Evolutionary conservation across 1,140 invertebrate species (phyloP).

Genomic region (Antheraea pernyi): DNA sequence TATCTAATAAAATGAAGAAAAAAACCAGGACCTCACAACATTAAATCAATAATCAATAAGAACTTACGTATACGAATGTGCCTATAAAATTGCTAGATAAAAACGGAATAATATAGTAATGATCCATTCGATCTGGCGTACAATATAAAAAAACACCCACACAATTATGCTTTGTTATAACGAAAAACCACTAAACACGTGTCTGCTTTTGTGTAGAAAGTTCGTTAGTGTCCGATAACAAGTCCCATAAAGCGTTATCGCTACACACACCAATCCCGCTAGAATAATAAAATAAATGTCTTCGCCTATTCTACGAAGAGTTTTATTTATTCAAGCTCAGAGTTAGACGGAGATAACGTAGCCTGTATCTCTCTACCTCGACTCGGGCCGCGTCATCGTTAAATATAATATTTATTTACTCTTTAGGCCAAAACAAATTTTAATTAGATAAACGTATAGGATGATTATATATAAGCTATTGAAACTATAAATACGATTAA

Average conservation of each 20-base stretch:
- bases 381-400: constrained; percentile 23
- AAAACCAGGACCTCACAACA: neutral
- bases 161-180: constrained; percentile 5
- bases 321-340: constrained; percentile 72
- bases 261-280: constrained; percentile 36
- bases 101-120: neutral
- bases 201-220: constrained; percentile 43
- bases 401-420: neutral
- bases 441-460: no score
- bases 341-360: constrained; percentile 68
- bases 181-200: neutral
- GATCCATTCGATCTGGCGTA: neutral
- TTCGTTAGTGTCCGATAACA: constrained; percentile 58
- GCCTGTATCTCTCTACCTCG: constrained; percentile 50
- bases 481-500: no score
- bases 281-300: constrained; percentile 73
- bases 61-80: neutral
- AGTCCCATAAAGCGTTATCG: constrained; percentile 69
- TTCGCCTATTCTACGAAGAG: constrained; percentile 69
- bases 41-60: neutral
- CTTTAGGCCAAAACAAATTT: no score
- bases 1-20: neutral
- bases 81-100: neutral
- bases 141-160: constrained; percentile 32
- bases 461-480: no score